Base-by-base conservation (phyloP, 2,888 invertebrate species). In the Formica aserva region DNA sequence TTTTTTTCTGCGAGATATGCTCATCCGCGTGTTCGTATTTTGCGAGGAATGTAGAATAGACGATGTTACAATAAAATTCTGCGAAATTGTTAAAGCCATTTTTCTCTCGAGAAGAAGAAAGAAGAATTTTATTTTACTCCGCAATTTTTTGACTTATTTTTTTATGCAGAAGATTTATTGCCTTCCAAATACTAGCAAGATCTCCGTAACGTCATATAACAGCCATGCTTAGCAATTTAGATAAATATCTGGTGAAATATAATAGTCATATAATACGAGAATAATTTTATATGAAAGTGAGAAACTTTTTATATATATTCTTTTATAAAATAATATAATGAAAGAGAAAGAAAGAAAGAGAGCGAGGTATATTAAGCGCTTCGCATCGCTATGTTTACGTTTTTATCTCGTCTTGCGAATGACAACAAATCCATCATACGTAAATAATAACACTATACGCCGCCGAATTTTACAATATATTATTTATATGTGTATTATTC, bases 141-240 rank as follows among this genome's bases (percentile, higher is more conserved):
- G 38, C 38, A 48, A 65, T 76, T 65, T 76, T 65, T 65, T 66
- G 35, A 38, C 26, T 29, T 77, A 77, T 18, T 48, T 57, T 77
- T 41, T 76, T 67, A 29, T 15, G 15, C 52, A 15, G 15, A 3
- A 26, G 5, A 26, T 29, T 32, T 57, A 57, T n/a, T 38, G 15
- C 5, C n/a, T 32, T 41, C 8, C 2, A 29, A 11, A 57, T 41
- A 57, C 26, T 26, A 38, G 0, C 1, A 74, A 1, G 1, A 76
- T 8, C 13, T 52, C 15, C 13, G 6, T 22, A n/a, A 8, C 6
- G 11, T 3, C 6, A 26, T 41, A 55, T 29, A 29, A 66, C 11
- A 52, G 38, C n/a, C 38, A 38, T 13, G 26, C 52, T 55, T 38
- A 38, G 1, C 18, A 32, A 26, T 65, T 76, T 65, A 63, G 52